Base-by-base conservation (phyloP, 2,113 vertebrate species). In the Microcebus lehilahytsara region DNA sequence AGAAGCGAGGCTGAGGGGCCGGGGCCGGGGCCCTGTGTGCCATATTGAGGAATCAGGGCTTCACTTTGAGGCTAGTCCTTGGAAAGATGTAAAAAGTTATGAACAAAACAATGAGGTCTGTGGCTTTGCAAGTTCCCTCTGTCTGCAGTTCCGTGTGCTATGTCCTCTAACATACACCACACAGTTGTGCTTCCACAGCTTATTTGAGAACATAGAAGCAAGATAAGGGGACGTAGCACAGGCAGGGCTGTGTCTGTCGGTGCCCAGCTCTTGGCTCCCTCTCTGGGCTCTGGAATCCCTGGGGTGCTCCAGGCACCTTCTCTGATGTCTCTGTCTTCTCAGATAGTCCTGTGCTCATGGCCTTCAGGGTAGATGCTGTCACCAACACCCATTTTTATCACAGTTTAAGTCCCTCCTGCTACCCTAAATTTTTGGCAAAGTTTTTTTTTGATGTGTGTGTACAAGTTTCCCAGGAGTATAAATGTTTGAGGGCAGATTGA, bases 401-500 rank as follows among this genome's bases (percentile, higher is more conserved):
- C 22, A 25, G 40, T 42, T 53, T 25, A 84, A 64, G 0, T 32
- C 66, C 11, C 23, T 9, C 19, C 34, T 64, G 32, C 40, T 37
- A 14, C 23, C 71, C 14, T 2, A 32, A 46, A n/a, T 83, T 53
- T 74, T 23, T 75, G 80, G 69, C 42, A 53, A n/a, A 40, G 23
- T 16, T 53, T 95, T 53, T n/a, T 42, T 69, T 88, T 93, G 46
- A 66, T 85, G 75, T 93, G 30, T 13, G 12, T 60, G 95, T 89
- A 64, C n/a, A 0, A 32, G 34, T 32, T 69, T n/a, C 49, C 22
- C 25, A 14, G 71, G 98, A 99, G 99, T 16, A 96, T 99, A 79
- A 99, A 98, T 56, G 98, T 99, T 89, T 99, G 99, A 97, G 99
- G 99, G 22, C 91, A 85, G 37, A 96, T 66, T 51, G 96, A 97